Base-by-base conservation (phyloP, 2,113 vertebrate genomes). In the Leptobrachium ailaonicum region DNA sequence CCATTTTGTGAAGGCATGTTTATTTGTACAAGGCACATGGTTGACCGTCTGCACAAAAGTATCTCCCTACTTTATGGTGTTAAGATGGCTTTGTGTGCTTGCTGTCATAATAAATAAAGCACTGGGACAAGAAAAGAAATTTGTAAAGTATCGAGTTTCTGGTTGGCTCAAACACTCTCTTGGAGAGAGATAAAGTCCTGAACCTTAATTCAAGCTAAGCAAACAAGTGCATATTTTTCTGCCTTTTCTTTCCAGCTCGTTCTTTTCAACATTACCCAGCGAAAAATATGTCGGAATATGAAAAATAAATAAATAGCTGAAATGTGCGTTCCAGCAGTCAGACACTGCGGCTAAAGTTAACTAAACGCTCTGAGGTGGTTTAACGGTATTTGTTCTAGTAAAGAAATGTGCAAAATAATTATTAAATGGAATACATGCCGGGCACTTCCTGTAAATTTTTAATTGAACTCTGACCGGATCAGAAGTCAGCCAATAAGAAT, bases 11-110 rank as follows among this genome's bases (percentile, higher is more conserved):
- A 84, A 77, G 68, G 79, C 84, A 83, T 88, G 87, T 92, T 93
- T 93, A 90, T 91, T 92, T 91, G 87, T 89, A 90, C 83, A 84
- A 85, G 89, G 87, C 85, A 83, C 13, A 71, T 75, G 89, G 84
- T 50, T 8, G 47, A 50, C 86, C 84, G 83, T 85, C 85, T 85
- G 75, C 85, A 87, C 83, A 88, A 83, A 83, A 87, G 74, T 83
- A 84, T 89, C 86, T 66, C 82, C 0, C 75, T 85, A 73, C 83
- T 80, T 87, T 80, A 88, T 81, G 85, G 80, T 87, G 86, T 86
- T 88, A 90, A 89, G 85, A 85, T 88, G 85, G 80, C 76, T 85
- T 78, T 72, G 77, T 79, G 83, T 84, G 82, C 86, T 82, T 85
- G 84, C 79, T 82, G 83, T 84, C 86, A 84, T 82, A 85, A 86